A percentile compares a stretch with the other conserved stretches of the same genome.
These are phyloP conservation scores for Junco hyemalis DNA, from an alignment of 2,113 vertebrate species.

Conservation along the genomic window DNA sequence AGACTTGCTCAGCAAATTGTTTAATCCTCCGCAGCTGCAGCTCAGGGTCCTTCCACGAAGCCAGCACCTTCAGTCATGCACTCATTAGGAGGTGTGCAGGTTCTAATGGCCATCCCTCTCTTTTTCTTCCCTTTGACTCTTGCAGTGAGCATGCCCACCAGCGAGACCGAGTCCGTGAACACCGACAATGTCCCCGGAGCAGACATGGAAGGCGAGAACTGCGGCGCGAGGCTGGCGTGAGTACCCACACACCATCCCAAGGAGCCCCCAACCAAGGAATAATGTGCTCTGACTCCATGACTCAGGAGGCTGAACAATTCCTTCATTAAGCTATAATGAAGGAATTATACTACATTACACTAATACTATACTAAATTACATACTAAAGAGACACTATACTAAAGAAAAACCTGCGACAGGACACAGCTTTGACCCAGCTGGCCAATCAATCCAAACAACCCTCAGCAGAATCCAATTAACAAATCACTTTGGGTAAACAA, in stretches of 20 bases:
- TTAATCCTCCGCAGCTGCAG: background rate
- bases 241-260: conserved; percentile 57
- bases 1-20: background rate
- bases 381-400: background rate
- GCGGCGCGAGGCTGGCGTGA: conserved; percentile 94
- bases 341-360: background rate
- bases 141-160: conserved; percentile 98
- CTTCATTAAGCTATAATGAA: background rate
- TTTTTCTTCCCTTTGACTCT: conserved; percentile 37
- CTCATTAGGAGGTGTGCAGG: background rate
- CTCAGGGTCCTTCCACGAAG: background rate
- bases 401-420: background rate
- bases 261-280: background rate
- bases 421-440: background rate
- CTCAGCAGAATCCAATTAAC: background rate
- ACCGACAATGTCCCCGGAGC: conserved; percentile 93
- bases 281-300: background rate
- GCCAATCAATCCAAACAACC: background rate
- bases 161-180: conserved; percentile 97
- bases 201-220: conserved; percentile 94
- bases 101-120: conserved; percentile 22
- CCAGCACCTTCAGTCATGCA: background rate
- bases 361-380: background rate
- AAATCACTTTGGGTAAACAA: background rate
- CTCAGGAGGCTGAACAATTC: background rate